Conservation (phyloP, 37 sponge, comb jelly and placozoan species). For the Chondrosia reniformis region DNA sequence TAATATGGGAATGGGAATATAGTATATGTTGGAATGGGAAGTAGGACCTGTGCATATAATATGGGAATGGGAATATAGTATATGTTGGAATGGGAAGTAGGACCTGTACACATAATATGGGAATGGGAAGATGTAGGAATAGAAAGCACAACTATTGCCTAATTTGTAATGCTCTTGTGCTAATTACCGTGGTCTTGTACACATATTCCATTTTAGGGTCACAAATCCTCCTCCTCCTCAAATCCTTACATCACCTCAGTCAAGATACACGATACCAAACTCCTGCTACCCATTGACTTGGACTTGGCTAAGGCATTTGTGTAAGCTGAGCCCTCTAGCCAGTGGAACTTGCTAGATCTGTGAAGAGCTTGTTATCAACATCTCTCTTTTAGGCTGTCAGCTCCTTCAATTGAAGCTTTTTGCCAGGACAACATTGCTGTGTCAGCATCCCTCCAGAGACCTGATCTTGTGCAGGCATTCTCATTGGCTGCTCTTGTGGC, state of each 20-base stretch:
- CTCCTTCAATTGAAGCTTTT: conserved; percentile 22
- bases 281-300: conserved; percentile 45
- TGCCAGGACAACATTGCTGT: conserved; percentile 48
- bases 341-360: not conserved
- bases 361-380: too few relatives aligned
- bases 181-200: not conserved
- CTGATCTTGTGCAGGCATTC: conserved; percentile 70
- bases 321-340: conserved; percentile 9
- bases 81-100: too few relatives aligned
- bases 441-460: conserved; percentile 29
- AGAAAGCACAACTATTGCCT: too few relatives aligned
- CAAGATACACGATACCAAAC: conserved; percentile 18
- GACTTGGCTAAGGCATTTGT: conserved; percentile 57
- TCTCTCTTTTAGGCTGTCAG: not conserved
- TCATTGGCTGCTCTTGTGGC: conserved; percentile 47
- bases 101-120: too few relatives aligned
- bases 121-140: too few relatives aligned
- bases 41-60: too few relatives aligned
- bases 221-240: not conserved
- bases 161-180: not conserved
- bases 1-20: too few relatives aligned
- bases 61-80: too few relatives aligned
- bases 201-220: not conserved
- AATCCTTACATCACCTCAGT: conserved; percentile 17
- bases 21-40: too few relatives aligned